phyloP scores from a whole-genome alignment of 2,888 invertebrate species.

The Macaria liturata region DNA sequence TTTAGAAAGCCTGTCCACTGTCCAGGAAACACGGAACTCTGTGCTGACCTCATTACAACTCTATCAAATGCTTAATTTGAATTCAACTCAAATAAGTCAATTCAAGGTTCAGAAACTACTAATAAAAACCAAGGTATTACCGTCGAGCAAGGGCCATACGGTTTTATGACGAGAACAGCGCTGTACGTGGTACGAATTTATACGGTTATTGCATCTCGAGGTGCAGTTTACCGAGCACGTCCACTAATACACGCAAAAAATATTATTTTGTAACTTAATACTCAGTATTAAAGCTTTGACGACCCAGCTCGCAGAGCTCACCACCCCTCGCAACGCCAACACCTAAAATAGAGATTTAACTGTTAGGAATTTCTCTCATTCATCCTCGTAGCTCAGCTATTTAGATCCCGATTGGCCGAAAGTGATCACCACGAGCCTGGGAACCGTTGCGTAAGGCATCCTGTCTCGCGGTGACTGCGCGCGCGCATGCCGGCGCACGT shows the following conservation, averaged over 20 bases:
- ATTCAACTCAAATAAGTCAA: conserved; percentile 5
- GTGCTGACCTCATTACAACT: conserved; percentile 23
- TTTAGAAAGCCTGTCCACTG: conserved; percentile 17
- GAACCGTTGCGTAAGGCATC: conserved; percentile 39
- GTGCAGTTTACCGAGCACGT: conserved; percentile 24
- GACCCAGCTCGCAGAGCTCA: conserved; percentile 4
- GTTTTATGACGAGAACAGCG: conserved; percentile 19
- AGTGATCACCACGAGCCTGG: conserved; percentile 29
- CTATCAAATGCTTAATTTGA: conserved; percentile 15
- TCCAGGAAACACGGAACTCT: conserved; percentile 19
- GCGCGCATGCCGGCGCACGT: conserved; percentile 48
- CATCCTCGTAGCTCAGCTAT: conserved; percentile 39
- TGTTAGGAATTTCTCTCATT: conserved; percentile 56
- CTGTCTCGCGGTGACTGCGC: conserved; percentile 38
- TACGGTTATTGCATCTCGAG: conserved; percentile 21
- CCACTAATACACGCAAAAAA: conserved; percentile 13
- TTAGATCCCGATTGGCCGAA: conserved; percentile 33
- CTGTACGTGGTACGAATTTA: conserved; percentile 22
- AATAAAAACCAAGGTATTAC: conserved; percentile 12
- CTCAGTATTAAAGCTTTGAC: conserved; percentile 25
- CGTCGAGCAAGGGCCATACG: conserved; percentile 22
- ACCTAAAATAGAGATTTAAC: conserved; percentile 51
- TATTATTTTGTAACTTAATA: conserved; percentile 27
- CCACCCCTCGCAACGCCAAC: conserved; percentile 16
- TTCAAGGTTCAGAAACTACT: conserved; percentile 3